Conservation (phyloP, 2,888 invertebrate genomes). For the Oligia latruncula region DNA sequence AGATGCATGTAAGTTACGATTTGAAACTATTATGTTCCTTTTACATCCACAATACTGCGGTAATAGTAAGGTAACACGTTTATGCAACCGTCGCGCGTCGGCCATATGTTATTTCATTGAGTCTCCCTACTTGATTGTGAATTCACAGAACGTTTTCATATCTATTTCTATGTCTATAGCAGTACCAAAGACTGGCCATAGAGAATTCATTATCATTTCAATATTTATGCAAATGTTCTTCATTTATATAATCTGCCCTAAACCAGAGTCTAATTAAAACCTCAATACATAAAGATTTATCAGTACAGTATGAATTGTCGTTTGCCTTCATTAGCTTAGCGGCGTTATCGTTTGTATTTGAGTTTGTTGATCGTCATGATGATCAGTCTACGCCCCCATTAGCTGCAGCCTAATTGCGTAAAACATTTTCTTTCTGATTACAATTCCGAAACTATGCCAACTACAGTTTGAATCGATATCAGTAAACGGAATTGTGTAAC, state of each 20-base stretch:
- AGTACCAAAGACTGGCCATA: slow-evolving; percentile 51
- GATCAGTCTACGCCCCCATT: neutral
- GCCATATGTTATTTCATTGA: slow-evolving; percentile 60
- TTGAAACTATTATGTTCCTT: slow-evolving; percentile 26
- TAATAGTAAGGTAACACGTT: slow-evolving; percentile 34
- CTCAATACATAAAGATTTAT: slow-evolving; percentile 51
- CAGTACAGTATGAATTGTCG: slow-evolving; percentile 28
- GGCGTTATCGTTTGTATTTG: neutral
- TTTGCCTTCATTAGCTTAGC: slow-evolving; percentile 33
- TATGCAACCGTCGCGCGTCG: slow-evolving; percentile 23
- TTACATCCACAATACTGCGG: slow-evolving; percentile 22
- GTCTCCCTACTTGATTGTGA: slow-evolving; percentile 45
- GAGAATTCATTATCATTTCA: slow-evolving; percentile 70
- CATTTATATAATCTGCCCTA: slow-evolving; percentile 57
- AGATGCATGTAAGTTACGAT: slow-evolving; percentile 7
- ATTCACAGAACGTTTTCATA: slow-evolving; percentile 52
- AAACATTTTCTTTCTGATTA: too few relatives aligned
- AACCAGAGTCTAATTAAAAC: slow-evolving; percentile 57
- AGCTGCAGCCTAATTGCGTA: too few relatives aligned
- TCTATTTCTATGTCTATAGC: slow-evolving; percentile 43
- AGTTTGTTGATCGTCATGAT: slow-evolving; percentile 5
- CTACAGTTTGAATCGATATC: too few relatives aligned
- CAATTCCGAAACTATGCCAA: too few relatives aligned
- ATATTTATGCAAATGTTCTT: slow-evolving; percentile 63
- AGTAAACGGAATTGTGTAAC: too few relatives aligned